Evolutionary conservation across 1,140 invertebrate genomes (phyloP), one percentile per base, ranked within the genome.

Genomic region (Acromyrmex echinatior): DNA sequence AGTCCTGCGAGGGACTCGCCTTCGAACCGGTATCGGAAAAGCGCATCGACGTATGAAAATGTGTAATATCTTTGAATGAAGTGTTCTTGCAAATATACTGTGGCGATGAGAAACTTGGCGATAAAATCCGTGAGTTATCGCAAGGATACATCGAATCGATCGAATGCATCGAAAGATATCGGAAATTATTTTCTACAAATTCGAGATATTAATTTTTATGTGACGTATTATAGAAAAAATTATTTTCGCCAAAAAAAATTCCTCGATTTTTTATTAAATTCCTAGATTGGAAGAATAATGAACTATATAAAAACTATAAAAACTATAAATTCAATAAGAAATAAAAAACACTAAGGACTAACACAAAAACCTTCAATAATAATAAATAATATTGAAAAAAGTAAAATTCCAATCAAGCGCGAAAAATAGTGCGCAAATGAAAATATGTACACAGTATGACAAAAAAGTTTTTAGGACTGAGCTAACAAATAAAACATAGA

Each of bases 51-150:
- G 58, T 28, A 39, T 65, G 25, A 66, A 65, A 51, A 79, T 79
- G 60, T 45, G 12, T 51, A 31, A 79, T 49, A 31, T 79, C 25
- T 79, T 35, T 45, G 45, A 79, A 79, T 79, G 45, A 6, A n/a
- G 14, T 28, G 21, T 53, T 6, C 12, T 35, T 31, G 14, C 12
- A 45, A 25, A 63, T 28, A 51, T 21, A 51, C 35, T 3, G 45
- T 12, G 25, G 1, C 31, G 21, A 39, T 10, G 16, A 51, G 18
- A 78, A n/a, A 65, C 18, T n/a, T 31, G 5, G 5, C 16, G 53
- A 79, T 79, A 79, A 65, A 78, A n/a, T 79, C 45, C 18, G 18
- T 10, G 2, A 49, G 18, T 18, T 31, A 16, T 12, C 51, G 7
- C 14, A 28, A 63, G 16, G 16, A 28, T 45, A 31, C 18, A 21